phyloP scores from a whole-genome alignment of 2,797 vertebrate genomes.

The Galaxias olidus region DNA sequence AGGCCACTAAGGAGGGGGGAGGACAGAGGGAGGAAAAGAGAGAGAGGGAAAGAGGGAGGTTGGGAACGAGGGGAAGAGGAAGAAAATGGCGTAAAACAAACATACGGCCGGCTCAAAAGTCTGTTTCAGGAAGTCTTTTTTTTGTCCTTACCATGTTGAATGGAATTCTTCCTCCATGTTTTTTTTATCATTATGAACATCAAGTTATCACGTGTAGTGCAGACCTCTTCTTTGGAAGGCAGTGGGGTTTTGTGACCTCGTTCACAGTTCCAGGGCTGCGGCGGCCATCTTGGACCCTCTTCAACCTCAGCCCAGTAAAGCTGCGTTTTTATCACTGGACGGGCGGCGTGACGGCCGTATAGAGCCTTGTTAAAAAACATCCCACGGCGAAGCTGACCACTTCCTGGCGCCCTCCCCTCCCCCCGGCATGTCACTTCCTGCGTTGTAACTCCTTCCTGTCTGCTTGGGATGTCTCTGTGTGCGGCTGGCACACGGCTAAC shows the following conservation, averaged over 20 bases:
- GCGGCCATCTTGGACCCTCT: slow-evolving; percentile 7
- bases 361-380: background rate
- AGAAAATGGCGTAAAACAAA: slow-evolving; percentile 22
- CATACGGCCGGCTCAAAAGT: slow-evolving; percentile 31
- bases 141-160: background rate
- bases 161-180: slow-evolving; percentile 2
- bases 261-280: background rate
- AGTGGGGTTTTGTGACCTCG: too few species aligned
- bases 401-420: slow-evolving; percentile 1
- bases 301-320: slow-evolving; percentile 1
- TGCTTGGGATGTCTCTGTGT: slow-evolving; percentile 18
- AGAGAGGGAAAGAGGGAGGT: slow-evolving; percentile 6
- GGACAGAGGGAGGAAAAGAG: slow-evolving; percentile 3
- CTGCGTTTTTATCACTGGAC: slow-evolving; percentile 7
- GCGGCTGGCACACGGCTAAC: slow-evolving; percentile 17
- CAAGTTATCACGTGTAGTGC: too few species aligned
- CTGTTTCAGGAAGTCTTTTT: slow-evolving; percentile 9
- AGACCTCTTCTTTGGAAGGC: too few species aligned
- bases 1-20: slow-evolving; percentile 7
- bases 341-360: background rate
- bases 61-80: background rate
- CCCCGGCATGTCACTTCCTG: slow-evolving; percentile 22
- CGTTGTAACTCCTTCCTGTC: slow-evolving; percentile 36
- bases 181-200: too few species aligned
- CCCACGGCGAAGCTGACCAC: background rate